Conservation (phyloP, 1,140 invertebrate genomes). For the Bombyx mandarina region DNA sequence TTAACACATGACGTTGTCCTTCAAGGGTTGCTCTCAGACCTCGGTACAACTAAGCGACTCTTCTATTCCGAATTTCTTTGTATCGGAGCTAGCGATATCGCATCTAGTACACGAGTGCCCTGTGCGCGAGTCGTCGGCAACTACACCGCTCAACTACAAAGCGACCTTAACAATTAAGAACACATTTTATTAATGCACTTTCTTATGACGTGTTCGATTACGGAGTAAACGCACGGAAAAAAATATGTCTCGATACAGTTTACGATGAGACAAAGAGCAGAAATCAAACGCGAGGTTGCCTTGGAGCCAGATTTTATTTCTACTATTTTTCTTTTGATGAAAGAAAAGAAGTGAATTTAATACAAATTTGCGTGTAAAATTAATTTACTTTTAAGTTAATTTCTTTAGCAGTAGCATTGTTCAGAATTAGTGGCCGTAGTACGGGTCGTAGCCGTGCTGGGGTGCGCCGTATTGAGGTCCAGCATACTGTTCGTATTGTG, state of each 20-base stretch:
- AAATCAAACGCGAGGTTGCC: too few relatives aligned
- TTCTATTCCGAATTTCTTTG: conserved; percentile 47
- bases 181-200: conserved; percentile 68
- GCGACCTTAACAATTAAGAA: conserved; percentile 65
- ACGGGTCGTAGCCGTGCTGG: conserved; percentile 41
- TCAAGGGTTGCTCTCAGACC: conserved; percentile 21
- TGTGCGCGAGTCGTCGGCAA: conserved; percentile 54
- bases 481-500: conserved; percentile 18
- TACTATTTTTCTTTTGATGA: neutral
- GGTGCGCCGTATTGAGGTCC: conserved; percentile 22
- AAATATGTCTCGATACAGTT: conserved; percentile 8
- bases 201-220: conserved; percentile 48
- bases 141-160: conserved; percentile 41
- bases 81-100: conserved; percentile 50
- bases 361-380: neutral
- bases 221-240: conserved; percentile 11
- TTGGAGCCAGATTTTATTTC: too few relatives aligned
- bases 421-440: conserved; percentile 36
- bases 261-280: conserved; percentile 20
- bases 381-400: neutral
- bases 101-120: conserved; percentile 64
- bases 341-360: neutral
- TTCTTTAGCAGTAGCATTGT: neutral
- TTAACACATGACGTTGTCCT: conserved; percentile 18
- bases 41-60: conserved; percentile 61